Evolutionary conservation across 2,888 invertebrate genomes (phyloP).

Genomic region (Eilema caniola): DNA sequence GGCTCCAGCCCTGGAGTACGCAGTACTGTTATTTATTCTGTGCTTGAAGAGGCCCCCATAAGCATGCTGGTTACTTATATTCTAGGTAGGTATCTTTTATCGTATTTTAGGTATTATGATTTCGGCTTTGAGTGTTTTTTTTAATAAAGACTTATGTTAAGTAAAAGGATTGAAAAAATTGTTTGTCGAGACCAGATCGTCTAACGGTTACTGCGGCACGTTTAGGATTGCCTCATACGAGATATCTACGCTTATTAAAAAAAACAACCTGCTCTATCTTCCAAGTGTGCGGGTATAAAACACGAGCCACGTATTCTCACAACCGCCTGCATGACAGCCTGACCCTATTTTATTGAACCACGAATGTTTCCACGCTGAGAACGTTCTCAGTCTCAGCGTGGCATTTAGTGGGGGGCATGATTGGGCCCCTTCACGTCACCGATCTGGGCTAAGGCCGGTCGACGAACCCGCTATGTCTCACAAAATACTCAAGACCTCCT

Average conservation of each 20-base stretch:
- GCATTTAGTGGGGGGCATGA: slow-evolving; percentile 63
- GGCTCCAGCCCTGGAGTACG: no score
- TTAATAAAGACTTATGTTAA: background rate
- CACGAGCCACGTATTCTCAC: slow-evolving; percentile 48
- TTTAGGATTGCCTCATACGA: slow-evolving; percentile 41
- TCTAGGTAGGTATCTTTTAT: no score
- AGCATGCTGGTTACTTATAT: no score
- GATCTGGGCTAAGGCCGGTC: slow-evolving; percentile 85
- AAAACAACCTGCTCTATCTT: slow-evolving; percentile 52
- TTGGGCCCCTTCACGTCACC: slow-evolving; percentile 80
- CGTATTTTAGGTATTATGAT: no score
- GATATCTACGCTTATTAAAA: slow-evolving; percentile 32
- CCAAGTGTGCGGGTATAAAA: slow-evolving; percentile 44
- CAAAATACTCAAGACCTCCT: slow-evolving; percentile 60
- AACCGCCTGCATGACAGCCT: slow-evolving; percentile 60
- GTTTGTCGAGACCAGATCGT: slow-evolving; percentile 1
- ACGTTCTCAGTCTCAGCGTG: slow-evolving; percentile 65
- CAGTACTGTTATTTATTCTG: no score
- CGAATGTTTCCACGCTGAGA: slow-evolving; percentile 60
- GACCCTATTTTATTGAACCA: slow-evolving; percentile 70
- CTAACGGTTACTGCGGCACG: slow-evolving; percentile 27
- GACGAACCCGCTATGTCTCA: slow-evolving; percentile 68
- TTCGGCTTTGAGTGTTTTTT: background rate
- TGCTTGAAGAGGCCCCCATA: no score
- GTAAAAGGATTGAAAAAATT: background rate